phyloP scores from a whole-genome alignment of 2,888 invertebrate species.

The Pheosia tremula region DNA sequence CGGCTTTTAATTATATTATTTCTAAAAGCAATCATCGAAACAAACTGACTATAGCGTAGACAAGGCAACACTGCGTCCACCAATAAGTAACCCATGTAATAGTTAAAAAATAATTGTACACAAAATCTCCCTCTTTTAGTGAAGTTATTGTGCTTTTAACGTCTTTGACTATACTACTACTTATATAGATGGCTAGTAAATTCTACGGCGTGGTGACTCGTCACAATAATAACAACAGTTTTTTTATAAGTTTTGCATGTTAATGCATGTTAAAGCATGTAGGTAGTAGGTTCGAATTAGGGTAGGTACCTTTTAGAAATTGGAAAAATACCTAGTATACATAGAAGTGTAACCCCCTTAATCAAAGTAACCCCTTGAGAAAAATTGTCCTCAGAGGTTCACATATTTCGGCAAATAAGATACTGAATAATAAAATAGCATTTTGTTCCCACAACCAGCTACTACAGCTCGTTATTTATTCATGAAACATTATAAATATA shows the following conservation, averaged over 20 bases:
- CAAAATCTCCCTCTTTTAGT: conserved; percentile 16
- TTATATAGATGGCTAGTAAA: neutral
- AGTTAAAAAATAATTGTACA: neutral
- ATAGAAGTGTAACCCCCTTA: too few relatives aligned
- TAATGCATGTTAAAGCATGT: too few relatives aligned
- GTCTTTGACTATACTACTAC: conserved; percentile 11
- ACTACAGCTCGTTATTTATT: conserved; percentile 32
- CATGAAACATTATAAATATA: conserved; percentile 31
- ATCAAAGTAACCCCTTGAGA: neutral
- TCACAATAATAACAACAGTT: conserved; percentile 10
- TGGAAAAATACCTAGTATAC: too few relatives aligned
- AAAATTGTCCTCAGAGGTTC: conserved; percentile 7
- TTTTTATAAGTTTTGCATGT: too few relatives aligned
- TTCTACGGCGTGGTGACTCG: conserved; percentile 6
- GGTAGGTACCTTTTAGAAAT: too few relatives aligned
- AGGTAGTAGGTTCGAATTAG: too few relatives aligned
- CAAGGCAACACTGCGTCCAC: neutral
- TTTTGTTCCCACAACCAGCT: conserved; percentile 28
- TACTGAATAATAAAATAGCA: conserved; percentile 25
- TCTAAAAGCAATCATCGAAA: too few relatives aligned
- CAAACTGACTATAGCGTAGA: too few relatives aligned
- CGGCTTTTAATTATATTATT: too few relatives aligned
- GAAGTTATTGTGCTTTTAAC: conserved; percentile 25
- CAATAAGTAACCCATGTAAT: neutral
- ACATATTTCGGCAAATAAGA: conserved; percentile 15